These are phyloP conservation scores for Chamaea fasciata DNA, from an alignment of 2,113 vertebrate species.

Conservation along the genomic window DNA sequence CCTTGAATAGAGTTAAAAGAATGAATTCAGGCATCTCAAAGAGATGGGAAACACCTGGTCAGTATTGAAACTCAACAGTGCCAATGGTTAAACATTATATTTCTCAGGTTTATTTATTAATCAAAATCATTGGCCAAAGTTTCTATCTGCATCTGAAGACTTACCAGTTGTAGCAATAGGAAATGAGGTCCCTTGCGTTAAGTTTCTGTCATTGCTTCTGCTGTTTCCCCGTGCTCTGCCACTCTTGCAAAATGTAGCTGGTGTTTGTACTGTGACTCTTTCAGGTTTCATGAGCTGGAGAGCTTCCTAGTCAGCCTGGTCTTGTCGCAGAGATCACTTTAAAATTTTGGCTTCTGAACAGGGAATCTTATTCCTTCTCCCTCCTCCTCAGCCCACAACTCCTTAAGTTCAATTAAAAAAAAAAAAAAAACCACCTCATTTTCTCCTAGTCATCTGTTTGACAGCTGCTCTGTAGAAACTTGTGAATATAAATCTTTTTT, in stretches of 20 bases:
- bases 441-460: constrained; percentile 49
- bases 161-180: background rate
- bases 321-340: background rate
- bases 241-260: background rate
- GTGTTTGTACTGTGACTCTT: background rate
- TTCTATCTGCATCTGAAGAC: background rate
- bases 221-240: background rate
- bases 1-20: background rate
- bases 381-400: background rate
- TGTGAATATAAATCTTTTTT: constrained; percentile 62
- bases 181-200: background rate
- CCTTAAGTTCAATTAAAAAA: background rate
- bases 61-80: background rate
- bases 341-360: constrained; percentile 4
- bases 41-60: background rate
- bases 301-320: background rate
- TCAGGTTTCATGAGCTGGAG: background rate
- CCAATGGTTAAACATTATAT: background rate
- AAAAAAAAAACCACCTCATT: background rate
- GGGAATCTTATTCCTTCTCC: background rate
- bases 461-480: constrained; percentile 55
- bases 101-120: background rate
- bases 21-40: background rate
- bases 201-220: background rate
- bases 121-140: background rate